Conservation (phyloP, 30 jellyfish, hydroid and myxozoan species). For the Pelagia noctiluca region DNA sequence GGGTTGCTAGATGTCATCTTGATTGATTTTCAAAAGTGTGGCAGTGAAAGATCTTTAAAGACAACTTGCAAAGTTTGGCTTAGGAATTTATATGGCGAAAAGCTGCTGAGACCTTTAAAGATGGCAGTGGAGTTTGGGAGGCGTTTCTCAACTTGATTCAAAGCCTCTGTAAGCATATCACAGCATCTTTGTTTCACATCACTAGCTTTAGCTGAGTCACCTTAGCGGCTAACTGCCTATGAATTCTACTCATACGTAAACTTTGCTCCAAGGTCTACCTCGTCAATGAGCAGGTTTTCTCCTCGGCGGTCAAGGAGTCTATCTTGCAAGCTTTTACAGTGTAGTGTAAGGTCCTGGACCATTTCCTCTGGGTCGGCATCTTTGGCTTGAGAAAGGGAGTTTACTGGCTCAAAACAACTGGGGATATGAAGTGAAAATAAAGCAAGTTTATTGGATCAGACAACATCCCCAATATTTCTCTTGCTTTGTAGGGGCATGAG, state of each 20-base stretch:
- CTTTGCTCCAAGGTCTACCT: constrained; percentile 62
- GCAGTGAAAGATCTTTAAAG: constrained; percentile 63
- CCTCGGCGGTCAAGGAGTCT: constrained; percentile 41
- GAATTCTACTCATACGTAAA: constrained; percentile 37
- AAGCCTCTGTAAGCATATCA: constrained; percentile 55
- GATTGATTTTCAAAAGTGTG: constrained; percentile 41
- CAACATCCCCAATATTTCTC: constrained; percentile 53
- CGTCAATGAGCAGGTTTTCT: constrained; percentile 27
- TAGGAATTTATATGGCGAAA: constrained; percentile 42
- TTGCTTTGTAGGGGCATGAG: constrained; percentile 52
- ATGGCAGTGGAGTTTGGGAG: constrained; percentile 59
- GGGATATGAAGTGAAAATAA: constrained; percentile 53
- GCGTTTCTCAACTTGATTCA: constrained; percentile 55
- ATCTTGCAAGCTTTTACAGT: constrained; percentile 41
- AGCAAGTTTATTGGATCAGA: constrained; percentile 65
- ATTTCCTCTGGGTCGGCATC: constrained; percentile 63
- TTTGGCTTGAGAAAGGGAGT: constrained; percentile 51
- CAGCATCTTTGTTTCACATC: constrained; percentile 47
- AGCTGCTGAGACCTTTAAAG: constrained; percentile 70
- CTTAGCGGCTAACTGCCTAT: constrained; percentile 22
- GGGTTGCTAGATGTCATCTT: constrained; percentile 50
- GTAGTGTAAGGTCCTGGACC: constrained; percentile 64
- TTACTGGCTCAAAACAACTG: constrained; percentile 60
- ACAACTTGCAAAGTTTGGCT: constrained; percentile 60
- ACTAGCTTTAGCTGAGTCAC: neutral